These are phyloP conservation scores for Drosophila testacea DNA, from an alignment of 2,888 invertebrate genomes.

Conservation along the genomic window DNA sequence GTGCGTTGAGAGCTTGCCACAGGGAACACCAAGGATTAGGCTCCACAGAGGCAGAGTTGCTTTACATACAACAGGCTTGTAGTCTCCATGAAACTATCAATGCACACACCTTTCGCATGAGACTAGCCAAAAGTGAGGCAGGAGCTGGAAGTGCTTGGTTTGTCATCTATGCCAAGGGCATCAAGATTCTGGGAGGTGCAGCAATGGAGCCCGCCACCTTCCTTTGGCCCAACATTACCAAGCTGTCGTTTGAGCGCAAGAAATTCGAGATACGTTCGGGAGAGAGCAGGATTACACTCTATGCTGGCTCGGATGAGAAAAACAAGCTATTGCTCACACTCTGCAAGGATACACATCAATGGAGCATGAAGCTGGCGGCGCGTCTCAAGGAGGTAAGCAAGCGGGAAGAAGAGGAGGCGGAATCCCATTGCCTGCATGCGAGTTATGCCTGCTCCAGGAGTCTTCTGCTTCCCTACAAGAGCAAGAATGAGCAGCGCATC, in stretches of 20 bases:
- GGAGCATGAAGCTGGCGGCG: constrained; percentile 96
- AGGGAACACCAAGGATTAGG: constrained; percentile 92
- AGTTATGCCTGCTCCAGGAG: constrained; percentile 91
- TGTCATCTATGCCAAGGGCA: constrained; percentile 96
- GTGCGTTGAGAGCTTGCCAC: constrained; percentile 90
- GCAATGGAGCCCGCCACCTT: constrained; percentile 90
- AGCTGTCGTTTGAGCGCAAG: constrained; percentile 97
- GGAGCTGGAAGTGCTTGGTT: constrained; percentile 93
- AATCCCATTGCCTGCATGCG: constrained; percentile 89
- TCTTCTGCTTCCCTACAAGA: constrained; percentile 88
- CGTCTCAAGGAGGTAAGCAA: constrained; percentile 92
- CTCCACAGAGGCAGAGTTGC: constrained; percentile 92
- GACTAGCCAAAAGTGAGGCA: constrained; percentile 90
- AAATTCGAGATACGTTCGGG: constrained; percentile 98
- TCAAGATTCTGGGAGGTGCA: constrained; percentile 91
- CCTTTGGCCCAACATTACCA: constrained; percentile 97
- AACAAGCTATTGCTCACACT: constrained; percentile 95
- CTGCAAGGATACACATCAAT: constrained; percentile 97
- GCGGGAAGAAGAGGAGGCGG: constrained; percentile 94
- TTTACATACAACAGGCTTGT: constrained; percentile 96
- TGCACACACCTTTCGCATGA: constrained; percentile 94
- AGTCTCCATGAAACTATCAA: constrained; percentile 93
- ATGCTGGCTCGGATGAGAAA: constrained; percentile 96
- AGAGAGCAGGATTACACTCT: constrained; percentile 94
- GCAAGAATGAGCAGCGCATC: constrained; percentile 92